Conservation (phyloP, 2,888 invertebrate species). For the Conomelus anceps region DNA sequence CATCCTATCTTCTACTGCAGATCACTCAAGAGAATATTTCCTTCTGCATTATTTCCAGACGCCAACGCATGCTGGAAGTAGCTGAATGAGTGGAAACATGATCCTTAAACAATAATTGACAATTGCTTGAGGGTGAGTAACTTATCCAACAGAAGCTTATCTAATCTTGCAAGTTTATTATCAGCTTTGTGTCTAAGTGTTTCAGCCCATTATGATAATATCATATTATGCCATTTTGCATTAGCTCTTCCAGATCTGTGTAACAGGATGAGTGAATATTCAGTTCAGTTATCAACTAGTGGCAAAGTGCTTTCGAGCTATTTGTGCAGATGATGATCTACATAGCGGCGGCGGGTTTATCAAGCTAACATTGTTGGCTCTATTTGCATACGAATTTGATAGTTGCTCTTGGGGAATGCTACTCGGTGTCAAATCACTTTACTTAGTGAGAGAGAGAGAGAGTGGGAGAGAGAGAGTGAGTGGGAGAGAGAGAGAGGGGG, state of each 20-base stretch:
- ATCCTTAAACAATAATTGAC: neutral
- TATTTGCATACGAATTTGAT: neutral
- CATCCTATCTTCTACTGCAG: too few species aligned
- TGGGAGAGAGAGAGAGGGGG: neutral
- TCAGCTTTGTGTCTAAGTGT: neutral
- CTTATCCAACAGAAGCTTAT: neutral
- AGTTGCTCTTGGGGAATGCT: neutral
- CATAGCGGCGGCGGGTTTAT: neutral
- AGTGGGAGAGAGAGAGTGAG: neutral
- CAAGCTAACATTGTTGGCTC: neutral
- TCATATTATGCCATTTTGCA: neutral
- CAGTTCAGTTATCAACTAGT: too few species aligned
- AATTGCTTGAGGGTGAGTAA: neutral
- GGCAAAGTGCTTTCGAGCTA: neutral
- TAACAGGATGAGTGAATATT: neutral
- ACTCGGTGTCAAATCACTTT: neutral
- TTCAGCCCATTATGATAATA: neutral
- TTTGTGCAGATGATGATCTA: neutral
- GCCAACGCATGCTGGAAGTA: too few species aligned
- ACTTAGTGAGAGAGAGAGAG: too few species aligned
- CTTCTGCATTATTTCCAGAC: too few species aligned
- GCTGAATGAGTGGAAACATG: too few species aligned
- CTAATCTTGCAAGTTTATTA: neutral
- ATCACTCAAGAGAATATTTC: too few species aligned
- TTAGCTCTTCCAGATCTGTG: too few species aligned